phyloP scores from a whole-genome alignment of 2,113 vertebrate genomes.

The Dromaius novaehollandiae region DNA sequence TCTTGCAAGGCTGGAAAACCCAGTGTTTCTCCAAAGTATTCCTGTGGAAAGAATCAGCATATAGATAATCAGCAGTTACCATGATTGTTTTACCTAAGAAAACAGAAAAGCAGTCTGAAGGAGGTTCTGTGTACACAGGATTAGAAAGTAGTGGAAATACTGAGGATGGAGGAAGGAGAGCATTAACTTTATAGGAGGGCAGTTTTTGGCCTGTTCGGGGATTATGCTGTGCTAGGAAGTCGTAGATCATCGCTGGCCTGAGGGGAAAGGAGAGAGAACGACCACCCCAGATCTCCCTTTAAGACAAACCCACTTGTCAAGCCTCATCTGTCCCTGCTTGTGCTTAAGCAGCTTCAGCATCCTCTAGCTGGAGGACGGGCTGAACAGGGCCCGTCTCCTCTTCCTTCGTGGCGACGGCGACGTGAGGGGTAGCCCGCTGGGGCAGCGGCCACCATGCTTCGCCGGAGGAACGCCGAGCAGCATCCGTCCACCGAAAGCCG shows the following conservation, averaged over 20 bases:
- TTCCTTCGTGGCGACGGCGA: rapidly evolving
- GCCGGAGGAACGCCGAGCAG: not conserved
- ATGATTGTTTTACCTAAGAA: not conserved
- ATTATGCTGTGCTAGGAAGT: not conserved
- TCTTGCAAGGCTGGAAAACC: not conserved
- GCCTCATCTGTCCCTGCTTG: not conserved
- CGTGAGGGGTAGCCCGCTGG: not conserved
- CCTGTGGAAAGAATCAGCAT: not conserved
- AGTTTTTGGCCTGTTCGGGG: not conserved
- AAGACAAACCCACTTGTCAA: not conserved
- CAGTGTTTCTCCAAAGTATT: not conserved
- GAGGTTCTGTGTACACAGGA: not conserved
- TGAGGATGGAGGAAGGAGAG: not conserved
- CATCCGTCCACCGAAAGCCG: not conserved
- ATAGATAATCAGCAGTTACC: not conserved
- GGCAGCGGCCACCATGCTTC: not conserved
- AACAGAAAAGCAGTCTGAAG: not conserved
- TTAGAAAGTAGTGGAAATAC: not conserved
- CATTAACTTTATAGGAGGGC: not conserved
- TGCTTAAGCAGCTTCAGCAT: not conserved
- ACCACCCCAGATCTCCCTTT: not conserved
- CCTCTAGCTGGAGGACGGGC: not conserved
- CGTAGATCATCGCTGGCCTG: not conserved
- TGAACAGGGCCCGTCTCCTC: not conserved
- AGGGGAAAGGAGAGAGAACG: not conserved